Evolutionary conservation across 2,797 vertebrate species (phyloP).

Genomic region (Oceanodroma leucorhoa): DNA sequence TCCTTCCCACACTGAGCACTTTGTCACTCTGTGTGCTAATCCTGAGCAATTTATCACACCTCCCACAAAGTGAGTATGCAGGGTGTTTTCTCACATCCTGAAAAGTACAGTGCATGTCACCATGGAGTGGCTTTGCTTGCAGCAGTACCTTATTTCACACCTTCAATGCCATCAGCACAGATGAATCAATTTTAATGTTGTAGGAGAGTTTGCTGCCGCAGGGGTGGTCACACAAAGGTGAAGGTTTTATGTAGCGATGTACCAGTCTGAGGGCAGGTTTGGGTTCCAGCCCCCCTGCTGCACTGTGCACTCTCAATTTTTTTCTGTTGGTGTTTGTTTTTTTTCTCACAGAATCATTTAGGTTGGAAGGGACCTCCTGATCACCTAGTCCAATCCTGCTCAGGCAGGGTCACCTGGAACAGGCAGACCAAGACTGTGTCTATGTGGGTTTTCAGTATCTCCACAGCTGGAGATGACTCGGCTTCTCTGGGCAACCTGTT

Average conservation of each 20-base stretch:
- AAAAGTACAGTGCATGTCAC: not conserved
- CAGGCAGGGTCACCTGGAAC: not conserved
- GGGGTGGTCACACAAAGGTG: not conserved
- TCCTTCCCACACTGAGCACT: not conserved
- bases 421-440: not conserved
- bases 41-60: not conserved
- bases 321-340: not conserved
- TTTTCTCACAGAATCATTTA: not conserved
- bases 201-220: not conserved
- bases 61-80: not conserved
- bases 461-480: not conserved
- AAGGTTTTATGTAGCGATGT: not conserved
- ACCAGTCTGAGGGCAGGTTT: not conserved
- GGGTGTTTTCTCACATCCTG: not conserved
- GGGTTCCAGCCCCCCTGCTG: not conserved
- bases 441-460: not conserved
- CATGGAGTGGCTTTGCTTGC: not conserved
- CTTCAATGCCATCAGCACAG: not conserved
- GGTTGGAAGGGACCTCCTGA: not conserved
- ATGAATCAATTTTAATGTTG: not conserved
- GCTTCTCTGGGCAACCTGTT: not conserved
- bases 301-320: rapidly evolving
- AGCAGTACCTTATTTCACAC: not conserved
- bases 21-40: not conserved
- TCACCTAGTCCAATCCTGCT: not conserved